Conservation (phyloP, 2,113 vertebrate genomes). For the Euleptes europaea region DNA sequence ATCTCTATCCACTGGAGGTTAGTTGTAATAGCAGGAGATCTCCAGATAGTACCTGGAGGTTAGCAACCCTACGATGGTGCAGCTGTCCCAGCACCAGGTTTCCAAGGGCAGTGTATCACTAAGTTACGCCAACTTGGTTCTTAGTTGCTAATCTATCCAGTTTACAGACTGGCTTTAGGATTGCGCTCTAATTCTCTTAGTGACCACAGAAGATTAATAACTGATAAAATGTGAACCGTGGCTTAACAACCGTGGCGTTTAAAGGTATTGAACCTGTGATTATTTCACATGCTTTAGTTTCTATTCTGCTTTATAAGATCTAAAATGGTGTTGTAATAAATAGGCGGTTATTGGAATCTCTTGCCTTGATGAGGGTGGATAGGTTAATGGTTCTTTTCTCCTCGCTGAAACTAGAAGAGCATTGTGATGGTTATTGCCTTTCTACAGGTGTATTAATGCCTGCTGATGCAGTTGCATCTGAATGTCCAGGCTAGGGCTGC, state of each 20-base stretch:
- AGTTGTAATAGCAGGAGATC: no score
- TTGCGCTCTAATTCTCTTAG: slow-evolving; percentile 36
- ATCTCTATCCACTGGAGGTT: no score
- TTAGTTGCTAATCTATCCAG: no score
- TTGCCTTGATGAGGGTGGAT: slow-evolving; percentile 48
- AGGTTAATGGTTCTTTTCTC: slow-evolving; percentile 59
- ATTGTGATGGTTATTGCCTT: slow-evolving; percentile 82
- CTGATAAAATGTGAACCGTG: slow-evolving; percentile 13
- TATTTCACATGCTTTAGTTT: slow-evolving; percentile 47
- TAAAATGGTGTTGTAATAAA: slow-evolving; percentile 46
- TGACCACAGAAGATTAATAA: slow-evolving; percentile 31
- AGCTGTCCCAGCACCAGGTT: no score
- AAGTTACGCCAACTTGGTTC: no score
- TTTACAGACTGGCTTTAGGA: not conserved
- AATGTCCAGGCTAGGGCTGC: slow-evolving; percentile 55
- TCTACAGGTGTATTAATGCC: slow-evolving; percentile 62
- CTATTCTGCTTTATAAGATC: slow-evolving; percentile 43
- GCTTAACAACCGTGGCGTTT: slow-evolving; percentile 34
- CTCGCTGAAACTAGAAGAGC: slow-evolving; percentile 70
- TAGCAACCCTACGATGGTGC: no score
- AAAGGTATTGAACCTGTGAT: slow-evolving; percentile 20
- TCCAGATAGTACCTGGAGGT: no score
- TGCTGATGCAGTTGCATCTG: slow-evolving; percentile 43
- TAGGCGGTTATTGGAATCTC: slow-evolving; percentile 39
- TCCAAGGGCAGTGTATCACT: no score